Evolutionary conservation across 2,113 vertebrate genomes (phyloP), one percentile per base, ranked within the genome.

Genomic region (Urocolius indicus): DNA sequence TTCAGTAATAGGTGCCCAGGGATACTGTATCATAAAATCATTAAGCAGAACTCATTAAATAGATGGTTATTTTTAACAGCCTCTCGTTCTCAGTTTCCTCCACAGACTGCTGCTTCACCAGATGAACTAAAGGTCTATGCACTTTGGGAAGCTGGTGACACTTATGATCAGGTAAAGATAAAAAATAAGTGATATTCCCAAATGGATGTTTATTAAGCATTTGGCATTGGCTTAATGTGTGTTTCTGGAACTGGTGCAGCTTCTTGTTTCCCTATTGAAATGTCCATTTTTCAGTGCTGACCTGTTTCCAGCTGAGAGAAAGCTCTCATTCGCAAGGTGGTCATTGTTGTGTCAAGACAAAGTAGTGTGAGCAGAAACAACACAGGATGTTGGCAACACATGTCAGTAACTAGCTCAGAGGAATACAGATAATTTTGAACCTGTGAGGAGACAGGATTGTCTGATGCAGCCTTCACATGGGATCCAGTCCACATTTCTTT

Each of bases 61-160:
- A 92, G 90, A 27, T 89, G 52, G 86, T 90, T 94, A 96, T 96
- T 96, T 97, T 96, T 97, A 96, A 93, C 83, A 95, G 90, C 84
- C 21, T 84, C 84, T 93, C 93, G 89, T 85, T 95, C 34, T 92
- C 92, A 99, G 99, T 99, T 99, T 97, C 99, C 99, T 94, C 98
- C 99, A 74, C 99, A 99, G 99, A 99, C 96, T 72, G 98, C 97
- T 84, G 98, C 98, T n/a, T 98, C 99, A 45, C 93, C 98, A 7
- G 99, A 99, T 18, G 99, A 99, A 86, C 99, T 99, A 98, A 99
- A 99, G 96, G 99, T 99, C 92, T 99, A 99, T 91, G 99, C 98
- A 52, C 97, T 99, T 95, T 99, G 99, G 99, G 99, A 99, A 96
- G 98, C 98, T 2, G 99, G 99, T 95, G 99, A 99, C 67, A 98